Base-by-base conservation (phyloP, 2,888 invertebrate species). In the Gastracanthus pulcherrimus region DNA sequence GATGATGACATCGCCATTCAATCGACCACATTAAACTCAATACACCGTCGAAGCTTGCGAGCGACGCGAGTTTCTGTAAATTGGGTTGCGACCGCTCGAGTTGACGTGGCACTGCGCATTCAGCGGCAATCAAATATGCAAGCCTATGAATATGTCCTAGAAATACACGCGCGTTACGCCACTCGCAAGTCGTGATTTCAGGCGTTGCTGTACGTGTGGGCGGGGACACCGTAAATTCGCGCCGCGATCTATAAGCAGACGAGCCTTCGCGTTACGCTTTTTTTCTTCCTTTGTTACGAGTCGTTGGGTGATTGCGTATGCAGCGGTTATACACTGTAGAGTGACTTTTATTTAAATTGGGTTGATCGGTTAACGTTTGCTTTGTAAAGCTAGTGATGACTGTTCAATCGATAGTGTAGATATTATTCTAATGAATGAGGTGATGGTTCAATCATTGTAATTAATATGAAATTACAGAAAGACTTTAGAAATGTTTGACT, bases 141-240 rank as follows among this genome's bases (percentile, higher is more conserved):
- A 60, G 58, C 66, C 41, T 58, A 0, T 11, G 55, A n/a, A n/a
- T n/a, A n/a, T 34, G 75, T 75, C 80, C 80, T 69, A 80, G 80
- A 80, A 72, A 19, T 5, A 19, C 48, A 16, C 62, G 62, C 62
- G 62, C 23, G n/a, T n/a, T n/a, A n/a, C 51, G 51, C 6, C 41
- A 16, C 41, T 2, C 23, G n/a, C n/a, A n/a, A n/a, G n/a, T n/a
- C 13, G 16, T 34, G 7, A 62, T 34, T 62, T 34, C 31, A 62
- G 19, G 23, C 41, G 9, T 3, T 13, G 9, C 19, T n/a, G 11
- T 60, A 34, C 16, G 34, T 31, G 60, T 62, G 60, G 34, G 34
- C 34, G 19, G 31, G 31, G n/a, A 34, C 62, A n/a, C 13, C 45
- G 45, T n/a, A n/a, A 45, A 45, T 45, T 45, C 45, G 13, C 13